A percentile compares a stretch with the other conserved stretches of the same genome.
These are phyloP conservation scores for Peromyscus leucopus DNA, from an alignment of 2,113 vertebrate genomes.

Conservation along the genomic window DNA sequence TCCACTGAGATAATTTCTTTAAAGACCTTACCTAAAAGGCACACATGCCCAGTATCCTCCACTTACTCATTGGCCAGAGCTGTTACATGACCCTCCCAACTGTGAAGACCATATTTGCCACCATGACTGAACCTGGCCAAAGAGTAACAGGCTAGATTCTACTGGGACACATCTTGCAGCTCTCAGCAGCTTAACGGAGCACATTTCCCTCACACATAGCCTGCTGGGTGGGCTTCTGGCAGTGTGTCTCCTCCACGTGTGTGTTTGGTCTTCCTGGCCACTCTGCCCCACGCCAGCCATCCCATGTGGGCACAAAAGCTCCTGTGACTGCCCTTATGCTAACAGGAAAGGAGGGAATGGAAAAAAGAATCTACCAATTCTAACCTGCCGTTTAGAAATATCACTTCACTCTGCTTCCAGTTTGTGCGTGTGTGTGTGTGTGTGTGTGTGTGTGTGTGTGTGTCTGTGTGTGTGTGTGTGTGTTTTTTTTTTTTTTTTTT, in stretches of 20 bases:
- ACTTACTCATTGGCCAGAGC: background rate
- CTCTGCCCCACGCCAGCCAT: background rate
- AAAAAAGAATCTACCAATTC: background rate
- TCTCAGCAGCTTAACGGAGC: background rate
- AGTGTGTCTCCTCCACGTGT: background rate
- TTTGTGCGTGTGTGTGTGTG: background rate
- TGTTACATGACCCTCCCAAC: background rate
- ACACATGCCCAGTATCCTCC: background rate
- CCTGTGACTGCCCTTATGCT: background rate
- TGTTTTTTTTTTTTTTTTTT: too few species aligned
- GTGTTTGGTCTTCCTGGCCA: background rate
- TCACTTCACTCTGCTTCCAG: background rate
- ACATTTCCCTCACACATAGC: background rate
- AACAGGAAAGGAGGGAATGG: background rate
- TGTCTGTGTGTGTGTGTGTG: too few species aligned
- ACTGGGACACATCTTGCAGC: background rate
- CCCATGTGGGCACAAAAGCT: background rate
- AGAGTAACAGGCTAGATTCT: background rate
- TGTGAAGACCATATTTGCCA: background rate
- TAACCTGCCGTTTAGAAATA: background rate
- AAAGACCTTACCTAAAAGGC: background rate
- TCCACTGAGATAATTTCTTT: background rate
- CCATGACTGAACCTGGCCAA: background rate
- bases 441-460: too few species aligned
- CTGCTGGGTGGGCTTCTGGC: background rate